phyloP scores from a whole-genome alignment of 2,113 vertebrate genomes.

The Psophia crepitans region DNA sequence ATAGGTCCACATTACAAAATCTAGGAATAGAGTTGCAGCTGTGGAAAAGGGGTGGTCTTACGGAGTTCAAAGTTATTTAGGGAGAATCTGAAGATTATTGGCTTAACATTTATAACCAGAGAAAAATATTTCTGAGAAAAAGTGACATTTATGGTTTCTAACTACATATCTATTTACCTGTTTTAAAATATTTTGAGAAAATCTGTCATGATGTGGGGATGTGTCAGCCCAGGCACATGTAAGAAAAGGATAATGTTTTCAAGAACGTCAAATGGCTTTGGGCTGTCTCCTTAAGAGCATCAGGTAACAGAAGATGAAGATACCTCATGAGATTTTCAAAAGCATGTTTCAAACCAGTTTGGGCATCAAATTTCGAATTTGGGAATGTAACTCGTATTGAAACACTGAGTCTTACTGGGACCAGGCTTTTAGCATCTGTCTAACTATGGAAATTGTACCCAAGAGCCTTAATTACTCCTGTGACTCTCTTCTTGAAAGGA shows the following conservation, averaged over 20 bases:
- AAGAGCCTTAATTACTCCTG: neutral
- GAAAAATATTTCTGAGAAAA: neutral
- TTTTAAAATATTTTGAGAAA: neutral
- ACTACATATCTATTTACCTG: neutral
- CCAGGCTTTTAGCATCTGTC: neutral
- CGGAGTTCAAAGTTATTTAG: neutral
- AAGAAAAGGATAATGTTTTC: neutral
- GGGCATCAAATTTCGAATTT: neutral
- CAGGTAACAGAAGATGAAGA: neutral
- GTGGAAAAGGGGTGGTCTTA: neutral
- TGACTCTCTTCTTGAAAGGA: neutral
- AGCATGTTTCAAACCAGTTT: neutral
- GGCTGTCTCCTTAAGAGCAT: neutral
- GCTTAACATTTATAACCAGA: neutral
- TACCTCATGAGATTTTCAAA: neutral
- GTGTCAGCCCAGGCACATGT: neutral
- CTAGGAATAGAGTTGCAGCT: neutral
- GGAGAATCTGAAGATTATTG: neutral
- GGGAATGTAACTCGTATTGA: neutral
- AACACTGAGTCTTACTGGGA: neutral
- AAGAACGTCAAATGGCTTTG: neutral
- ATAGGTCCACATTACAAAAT: neutral
- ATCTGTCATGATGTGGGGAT: neutral
- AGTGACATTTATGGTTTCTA: neutral
- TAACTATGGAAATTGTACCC: neutral